A percentile compares a stretch with the other conserved stretches of the same genome.
phyloP scores from a whole-genome alignment of 2,888 invertebrate genomes.

The Phaedon cochleariae region DNA sequence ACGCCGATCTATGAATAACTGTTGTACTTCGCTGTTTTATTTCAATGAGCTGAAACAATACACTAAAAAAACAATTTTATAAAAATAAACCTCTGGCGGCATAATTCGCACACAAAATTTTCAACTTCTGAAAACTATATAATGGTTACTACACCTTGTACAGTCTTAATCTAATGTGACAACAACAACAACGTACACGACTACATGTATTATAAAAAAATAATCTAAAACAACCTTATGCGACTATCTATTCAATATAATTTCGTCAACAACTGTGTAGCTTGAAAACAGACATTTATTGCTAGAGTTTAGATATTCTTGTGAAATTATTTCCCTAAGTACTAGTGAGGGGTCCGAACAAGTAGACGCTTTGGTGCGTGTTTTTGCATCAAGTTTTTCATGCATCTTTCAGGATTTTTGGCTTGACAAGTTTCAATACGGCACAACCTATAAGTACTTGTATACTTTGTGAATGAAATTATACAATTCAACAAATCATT shows the following conservation, averaged over 20 bases:
- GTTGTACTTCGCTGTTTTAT: conserved; percentile 7
- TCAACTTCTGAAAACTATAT: background rate
- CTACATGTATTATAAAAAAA: conserved; percentile 49
- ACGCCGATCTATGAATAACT: background rate
- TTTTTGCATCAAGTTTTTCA: too few species aligned
- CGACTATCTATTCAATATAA: conserved; percentile 43
- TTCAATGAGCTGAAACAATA: conserved; percentile 21
- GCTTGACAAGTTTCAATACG: too few species aligned
- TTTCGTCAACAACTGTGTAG: conserved; percentile 37
- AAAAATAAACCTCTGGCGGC: conserved; percentile 35
- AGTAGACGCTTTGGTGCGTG: too few species aligned
- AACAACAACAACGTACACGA: conserved; percentile 37
- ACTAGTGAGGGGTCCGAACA: background rate
- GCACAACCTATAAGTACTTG: too few species aligned
- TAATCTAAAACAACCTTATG: conserved; percentile 53
- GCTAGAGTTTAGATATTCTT: background rate
- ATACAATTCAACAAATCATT: too few species aligned
- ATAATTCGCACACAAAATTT: conserved; percentile 6
- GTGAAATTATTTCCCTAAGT: background rate
- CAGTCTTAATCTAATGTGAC: conserved; percentile 45
- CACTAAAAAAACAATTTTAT: conserved; percentile 28
- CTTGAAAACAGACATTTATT: conserved; percentile 37
- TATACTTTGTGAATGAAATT: too few species aligned
- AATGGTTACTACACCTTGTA: conserved; percentile 29
- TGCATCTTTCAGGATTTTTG: too few species aligned